Percentiles rank a stretch among this genome's conserved stretches.
These are phyloP conservation scores for Ephestia elutella DNA, from an alignment of 1,140 invertebrate species.

Conservation along the genomic window DNA sequence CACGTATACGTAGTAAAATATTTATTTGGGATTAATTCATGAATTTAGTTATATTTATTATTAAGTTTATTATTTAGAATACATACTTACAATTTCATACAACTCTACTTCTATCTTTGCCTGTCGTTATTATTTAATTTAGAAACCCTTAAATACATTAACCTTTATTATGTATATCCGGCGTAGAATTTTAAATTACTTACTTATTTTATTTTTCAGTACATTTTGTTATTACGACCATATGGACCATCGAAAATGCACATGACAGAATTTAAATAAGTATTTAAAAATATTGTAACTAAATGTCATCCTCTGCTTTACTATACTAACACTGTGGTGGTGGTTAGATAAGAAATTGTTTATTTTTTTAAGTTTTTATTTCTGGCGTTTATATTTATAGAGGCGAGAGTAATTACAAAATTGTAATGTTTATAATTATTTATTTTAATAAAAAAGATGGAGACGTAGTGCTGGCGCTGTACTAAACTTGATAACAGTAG, in stretches of 20 bases:
- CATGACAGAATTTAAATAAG: slow-evolving; percentile 43
- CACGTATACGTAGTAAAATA: too few species aligned
- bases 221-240: slow-evolving; percentile 14
- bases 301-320: slow-evolving; percentile 34
- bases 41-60: too few species aligned
- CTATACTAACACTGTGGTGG: slow-evolving; percentile 61
- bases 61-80: too few species aligned
- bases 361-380: slow-evolving; percentile 29
- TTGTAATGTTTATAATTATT: background rate
- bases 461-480: slow-evolving; percentile 21
- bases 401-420: slow-evolving; percentile 36
- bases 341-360: slow-evolving; percentile 48
- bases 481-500: background rate
- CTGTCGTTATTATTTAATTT: background rate
- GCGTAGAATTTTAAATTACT: background rate
- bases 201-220: background rate
- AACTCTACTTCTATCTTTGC: too few species aligned
- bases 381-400: slow-evolving; percentile 54
- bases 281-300: slow-evolving; percentile 25
- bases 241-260: slow-evolving; percentile 62
- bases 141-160: background rate
- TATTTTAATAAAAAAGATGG: slow-evolving; percentile 21
- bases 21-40: too few species aligned
- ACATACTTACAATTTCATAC: too few species aligned
- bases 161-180: background rate